These are phyloP conservation scores for Zeus faber DNA, from an alignment of 2,113 vertebrate genomes.

Conservation along the genomic window DNA sequence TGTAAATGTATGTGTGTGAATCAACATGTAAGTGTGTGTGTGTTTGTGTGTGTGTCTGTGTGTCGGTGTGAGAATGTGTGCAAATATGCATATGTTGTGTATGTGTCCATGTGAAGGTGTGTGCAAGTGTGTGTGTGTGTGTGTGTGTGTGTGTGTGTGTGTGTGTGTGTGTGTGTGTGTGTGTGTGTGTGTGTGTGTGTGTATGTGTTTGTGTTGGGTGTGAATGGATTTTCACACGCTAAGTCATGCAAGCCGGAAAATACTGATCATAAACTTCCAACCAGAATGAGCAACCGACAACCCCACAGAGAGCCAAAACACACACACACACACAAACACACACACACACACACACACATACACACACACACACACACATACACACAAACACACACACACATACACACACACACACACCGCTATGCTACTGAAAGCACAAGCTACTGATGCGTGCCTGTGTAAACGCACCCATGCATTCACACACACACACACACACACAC, in stretches of 20 bases:
- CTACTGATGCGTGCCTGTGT: constrained; percentile 18
- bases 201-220: constrained; percentile 56
- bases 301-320: constrained; percentile 60
- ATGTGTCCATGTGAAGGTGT: constrained; percentile 13
- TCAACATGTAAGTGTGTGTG: not conserved
- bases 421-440: constrained; percentile 38
- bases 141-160: constrained; percentile 11
- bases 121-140: constrained; percentile 24
- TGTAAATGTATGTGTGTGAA: constrained; percentile 20
- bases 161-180: constrained; percentile 23
- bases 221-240: constrained; percentile 77
- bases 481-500: constrained; percentile 33
- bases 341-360: constrained; percentile 34
- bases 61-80: not conserved
- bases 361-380: constrained; percentile 24
- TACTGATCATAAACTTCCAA: constrained; percentile 78
- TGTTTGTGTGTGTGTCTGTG: not conserved
- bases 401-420: constrained; percentile 33
- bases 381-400: constrained; percentile 46
- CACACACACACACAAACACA: constrained; percentile 44
- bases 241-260: constrained; percentile 77
- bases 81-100: constrained; percentile 20
- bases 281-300: constrained; percentile 65
- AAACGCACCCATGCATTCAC: constrained; percentile 18
- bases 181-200: constrained; percentile 6